These are phyloP conservation scores for Gonioctena quinquepunctata DNA, from an alignment of 1,140 invertebrate species.

Conservation along the genomic window DNA sequence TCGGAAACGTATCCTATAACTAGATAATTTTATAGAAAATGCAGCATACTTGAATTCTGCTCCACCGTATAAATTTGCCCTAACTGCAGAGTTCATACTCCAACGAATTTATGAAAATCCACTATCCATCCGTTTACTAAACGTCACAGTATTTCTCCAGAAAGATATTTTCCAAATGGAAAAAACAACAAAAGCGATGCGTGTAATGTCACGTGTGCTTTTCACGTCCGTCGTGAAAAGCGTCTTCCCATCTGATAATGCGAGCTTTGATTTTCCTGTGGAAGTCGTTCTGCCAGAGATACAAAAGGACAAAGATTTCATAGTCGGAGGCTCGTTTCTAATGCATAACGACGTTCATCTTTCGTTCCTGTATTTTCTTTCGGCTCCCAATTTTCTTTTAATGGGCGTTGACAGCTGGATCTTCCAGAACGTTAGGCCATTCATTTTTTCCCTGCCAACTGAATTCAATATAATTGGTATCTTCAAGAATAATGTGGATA, in stretches of 20 bases:
- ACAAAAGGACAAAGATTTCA: conserved; percentile 2
- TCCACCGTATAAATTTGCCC: too few relatives aligned
- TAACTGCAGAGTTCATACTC: too few relatives aligned
- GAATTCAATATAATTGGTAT: too few relatives aligned
- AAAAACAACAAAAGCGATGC: not conserved
- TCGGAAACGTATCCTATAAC: too few relatives aligned
- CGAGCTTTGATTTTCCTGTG: conserved; percentile 3
- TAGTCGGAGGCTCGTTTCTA: conserved; percentile 1
- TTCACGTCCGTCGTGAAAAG: not conserved
- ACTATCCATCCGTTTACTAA: too few relatives aligned
- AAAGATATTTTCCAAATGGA: not conserved
- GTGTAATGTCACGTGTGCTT: conserved; percentile 4
- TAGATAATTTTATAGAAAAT: too few relatives aligned
- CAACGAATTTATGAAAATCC: too few relatives aligned
- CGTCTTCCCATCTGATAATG: not conserved
- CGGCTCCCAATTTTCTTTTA: not conserved
- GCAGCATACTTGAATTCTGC: too few relatives aligned
- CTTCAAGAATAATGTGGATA: too few relatives aligned
- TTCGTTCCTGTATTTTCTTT: not conserved
- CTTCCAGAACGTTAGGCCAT: not conserved
- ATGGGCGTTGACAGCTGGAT: not conserved
- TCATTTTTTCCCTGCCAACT: too few relatives aligned
- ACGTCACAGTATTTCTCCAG: too few relatives aligned
- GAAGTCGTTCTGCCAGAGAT: not conserved
- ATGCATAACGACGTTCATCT: not conserved